These are phyloP conservation scores for Agrotis segetum DNA, from an alignment of 2,888 invertebrate genomes.

Conservation along the genomic window DNA sequence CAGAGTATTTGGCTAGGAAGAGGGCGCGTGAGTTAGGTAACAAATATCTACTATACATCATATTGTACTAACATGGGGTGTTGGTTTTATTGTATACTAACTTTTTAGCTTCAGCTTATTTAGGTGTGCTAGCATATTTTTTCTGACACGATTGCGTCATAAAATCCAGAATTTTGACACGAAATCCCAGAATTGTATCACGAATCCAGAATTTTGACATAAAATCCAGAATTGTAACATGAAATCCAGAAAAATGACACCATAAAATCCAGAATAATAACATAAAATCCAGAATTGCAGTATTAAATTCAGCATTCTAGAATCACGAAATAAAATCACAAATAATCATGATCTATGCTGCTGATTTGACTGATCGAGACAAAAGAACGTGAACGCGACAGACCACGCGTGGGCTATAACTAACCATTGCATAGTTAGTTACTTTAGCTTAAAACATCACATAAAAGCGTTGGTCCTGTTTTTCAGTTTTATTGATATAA, in stretches of 20 bases:
- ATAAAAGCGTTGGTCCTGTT: too few species aligned
- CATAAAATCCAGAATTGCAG: not conserved
- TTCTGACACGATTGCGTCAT: not conserved
- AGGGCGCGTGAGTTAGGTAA: constrained; percentile 82
- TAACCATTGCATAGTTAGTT: too few species aligned
- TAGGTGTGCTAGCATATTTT: not conserved
- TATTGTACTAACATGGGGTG: constrained; percentile 10
- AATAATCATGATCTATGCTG: too few species aligned
- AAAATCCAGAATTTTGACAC: not conserved
- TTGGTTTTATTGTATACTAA: constrained; percentile 17
- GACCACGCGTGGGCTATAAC: too few species aligned
- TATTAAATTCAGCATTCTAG: not conserved
- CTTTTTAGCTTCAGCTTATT: constrained; percentile 20
- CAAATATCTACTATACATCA: not conserved
- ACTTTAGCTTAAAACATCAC: too few species aligned
- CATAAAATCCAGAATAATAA: not conserved
- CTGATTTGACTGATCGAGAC: too few species aligned
- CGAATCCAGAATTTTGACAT: not conserved
- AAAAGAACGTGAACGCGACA: too few species aligned
- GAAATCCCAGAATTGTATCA: too few species aligned
- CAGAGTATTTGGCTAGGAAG: constrained; percentile 85
- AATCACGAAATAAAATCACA: too few species aligned
- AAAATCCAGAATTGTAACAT: not conserved
- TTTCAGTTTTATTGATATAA: too few species aligned
- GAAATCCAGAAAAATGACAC: not conserved